A percentile compares a stretch with the other conserved stretches of the same genome.
Conservation (phyloP, 1,140 invertebrate species). For the Pachyrhynchus sulphureomaculatus region DNA sequence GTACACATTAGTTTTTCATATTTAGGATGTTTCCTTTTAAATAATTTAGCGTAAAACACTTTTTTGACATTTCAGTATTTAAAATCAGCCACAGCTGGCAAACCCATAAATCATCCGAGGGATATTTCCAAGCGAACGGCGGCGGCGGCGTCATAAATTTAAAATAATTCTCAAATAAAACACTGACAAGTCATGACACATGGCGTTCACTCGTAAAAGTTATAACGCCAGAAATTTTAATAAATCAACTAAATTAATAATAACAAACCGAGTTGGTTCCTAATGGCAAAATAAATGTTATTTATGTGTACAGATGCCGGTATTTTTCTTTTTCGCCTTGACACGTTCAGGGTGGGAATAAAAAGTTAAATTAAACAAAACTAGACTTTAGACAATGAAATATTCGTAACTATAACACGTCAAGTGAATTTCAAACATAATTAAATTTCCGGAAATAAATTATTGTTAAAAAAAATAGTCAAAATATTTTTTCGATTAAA, state of each 20-base stretch:
- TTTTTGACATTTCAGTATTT: too few relatives aligned
- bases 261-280: slow-evolving; percentile 3
- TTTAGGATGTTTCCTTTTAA: too few relatives aligned
- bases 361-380: too few relatives aligned
- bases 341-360: neutral
- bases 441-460: too few relatives aligned
- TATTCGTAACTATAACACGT: too few relatives aligned
- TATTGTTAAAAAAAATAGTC: too few relatives aligned
- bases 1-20: too few relatives aligned
- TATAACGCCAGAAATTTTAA: slow-evolving; percentile 21
- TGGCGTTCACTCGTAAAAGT: slow-evolving; percentile 22
- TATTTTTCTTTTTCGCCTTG: neutral
- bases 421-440: too few relatives aligned
- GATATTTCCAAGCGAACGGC: slow-evolving; percentile 12
- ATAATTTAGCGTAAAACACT: too few relatives aligned
- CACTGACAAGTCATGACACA: slow-evolving; percentile 25
- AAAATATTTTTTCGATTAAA: too few relatives aligned
- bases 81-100: neutral
- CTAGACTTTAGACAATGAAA: too few relatives aligned
- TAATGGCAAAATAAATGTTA: slow-evolving; percentile 13
- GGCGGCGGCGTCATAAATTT: slow-evolving; percentile 12
- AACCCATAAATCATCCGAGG: slow-evolving; percentile 11
- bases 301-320: neutral
- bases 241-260: slow-evolving; percentile 28
- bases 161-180: slow-evolving; percentile 29